Base-by-base conservation (phyloP, 1,140 invertebrate species). In the Zelostemma sp. region DNA sequence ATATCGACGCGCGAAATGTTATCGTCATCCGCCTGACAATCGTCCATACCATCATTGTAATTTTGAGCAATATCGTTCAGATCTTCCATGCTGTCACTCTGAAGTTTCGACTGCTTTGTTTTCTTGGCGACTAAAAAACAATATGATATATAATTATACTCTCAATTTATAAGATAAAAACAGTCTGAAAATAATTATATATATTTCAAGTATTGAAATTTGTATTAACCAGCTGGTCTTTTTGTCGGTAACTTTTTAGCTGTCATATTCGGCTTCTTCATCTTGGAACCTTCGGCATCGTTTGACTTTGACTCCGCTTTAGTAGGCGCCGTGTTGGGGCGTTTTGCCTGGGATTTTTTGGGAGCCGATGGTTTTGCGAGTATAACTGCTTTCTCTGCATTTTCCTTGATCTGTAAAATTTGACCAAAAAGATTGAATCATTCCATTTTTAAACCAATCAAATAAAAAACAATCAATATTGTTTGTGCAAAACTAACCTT, bases 331-430 rank as follows among this genome's bases (percentile, higher is more conserved):
- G 88, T 82, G 56, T 83, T 77, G 73, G 91, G 70, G 73, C 89
- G 80, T 85, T 91, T 83, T 1, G 61, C 66, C 50, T 48, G 55
- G 8, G 78, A 60, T 85, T 90, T 89, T 58, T 87, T 93, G 83
- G 72, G 76, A 0, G 85, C 60, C 46, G 87, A 87, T 0, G 87
- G 74, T 84, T 94, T 95, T 0, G 93, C 89, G 53, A 89, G 83
- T 59, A 98, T 92, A 8, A 96, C 94, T 14, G 95, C 95, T 83
- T 97, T 98, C 18, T 98, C 95, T 73, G 91, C 92, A 76, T 90
- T 94, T 81, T 99, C 97, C 83, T 97, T 96, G 12, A 99, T 96
- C 88, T 91, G 11, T 12, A 43, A 43, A 43, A 38, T 15, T 69
- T 56, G 56, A 64, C 19, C 35, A 45, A 19, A 18, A 35, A n/a